Base-by-base conservation (phyloP, 2,797 vertebrate genomes). In the Aplochiton taeniatus region DNA sequence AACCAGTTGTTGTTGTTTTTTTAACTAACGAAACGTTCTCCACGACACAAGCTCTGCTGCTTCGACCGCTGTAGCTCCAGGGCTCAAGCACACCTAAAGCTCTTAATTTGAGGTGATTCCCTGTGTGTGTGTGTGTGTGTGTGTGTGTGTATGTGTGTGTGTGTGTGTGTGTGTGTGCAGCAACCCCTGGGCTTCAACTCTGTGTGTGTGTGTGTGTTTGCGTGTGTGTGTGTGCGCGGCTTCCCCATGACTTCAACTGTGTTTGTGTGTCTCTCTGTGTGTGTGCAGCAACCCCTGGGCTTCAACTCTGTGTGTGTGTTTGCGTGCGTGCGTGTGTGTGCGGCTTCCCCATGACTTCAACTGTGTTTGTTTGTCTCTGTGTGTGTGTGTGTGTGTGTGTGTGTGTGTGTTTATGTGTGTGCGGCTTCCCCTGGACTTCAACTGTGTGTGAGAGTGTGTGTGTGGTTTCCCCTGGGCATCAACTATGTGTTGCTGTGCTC, bases 101-200 rank as follows among this genome's bases (percentile, higher is more conserved):
- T 82, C 79, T 72, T 87, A 77, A 88, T 88, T 82, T 81, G 70
- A 74, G 71, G 67, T 80, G 81, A 83, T 84, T 65, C 55, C 44
- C 7, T 42, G 61, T 10, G n/a, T 51, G 60, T 54, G 59, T 68
- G 55, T 55, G 50, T 63, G 44, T 61, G 19, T 51, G 19, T 68
- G 65, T 61, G 42, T 49, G 74, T 9, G 0, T 63, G 61, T 16
- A 16, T 62, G 20, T 41, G 42, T 13, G 13, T 41, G 41, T n/a
- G 46, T 44, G n/a, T n/a, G 53, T 8, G 63, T 55, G 63, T 43
- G 13, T 58, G 19, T 45, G 50, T 51, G 43, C 46, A 31, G 16
- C 19, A 3, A 16, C 11, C 51, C 14, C 51, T n/a, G n/a, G n/a
- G n/a, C n/a, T n/a, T n/a, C n/a, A n/a, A n/a, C 55, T 43, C 7